Evolutionary conservation across 1,140 invertebrate genomes (phyloP), one percentile per base, ranked within the genome.

Genomic region (Hylaeus volcanicus): DNA sequence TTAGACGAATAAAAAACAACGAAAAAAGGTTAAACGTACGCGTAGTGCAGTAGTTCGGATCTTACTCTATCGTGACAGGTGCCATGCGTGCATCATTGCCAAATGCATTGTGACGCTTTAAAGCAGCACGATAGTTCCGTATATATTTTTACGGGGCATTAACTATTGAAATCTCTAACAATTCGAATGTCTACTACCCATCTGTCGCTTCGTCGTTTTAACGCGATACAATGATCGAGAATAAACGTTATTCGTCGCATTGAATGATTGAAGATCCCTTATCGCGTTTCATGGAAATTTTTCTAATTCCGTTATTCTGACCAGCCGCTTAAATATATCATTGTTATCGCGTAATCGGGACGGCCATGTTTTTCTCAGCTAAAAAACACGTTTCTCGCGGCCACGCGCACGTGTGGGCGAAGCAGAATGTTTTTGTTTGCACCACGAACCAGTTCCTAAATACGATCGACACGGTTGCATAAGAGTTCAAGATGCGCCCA

Each of bases 351-450:
- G 41, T 65, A 79, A 74, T 73, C 61, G 43, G 53, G 11, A 45
- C 77, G 61, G 77, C 77, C 77, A 79, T 79, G 70, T 79, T 74
- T 65, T 41, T 12, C 53, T 15, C 60, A 55, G 4, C 51, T 73
- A 56, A 74, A 80, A 80, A 80, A 80, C 78, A 75, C 73, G 78
- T 74, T 74, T 75, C 78, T 56, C 70, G 74, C 68, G 37, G 65
- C 14, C 70, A 58, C 64, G 74, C 74, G 60, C 74, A 81, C 74
- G 74, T 81, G 80, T 77, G 68, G 74, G 60, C 74, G 60, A 77
- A 78, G 1, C 60, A 64, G 74, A 78, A 78, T 65, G 74, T 78
- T 81, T 81, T 81, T 81, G 79, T 81, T 80, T 75, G 73, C 55
- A 48, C 55, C 14, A 45, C 56, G 64, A 26, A 53, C 78, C 41